phyloP scores from a whole-genome alignment of 2,797 vertebrate species.

The Myripristis murdjan region DNA sequence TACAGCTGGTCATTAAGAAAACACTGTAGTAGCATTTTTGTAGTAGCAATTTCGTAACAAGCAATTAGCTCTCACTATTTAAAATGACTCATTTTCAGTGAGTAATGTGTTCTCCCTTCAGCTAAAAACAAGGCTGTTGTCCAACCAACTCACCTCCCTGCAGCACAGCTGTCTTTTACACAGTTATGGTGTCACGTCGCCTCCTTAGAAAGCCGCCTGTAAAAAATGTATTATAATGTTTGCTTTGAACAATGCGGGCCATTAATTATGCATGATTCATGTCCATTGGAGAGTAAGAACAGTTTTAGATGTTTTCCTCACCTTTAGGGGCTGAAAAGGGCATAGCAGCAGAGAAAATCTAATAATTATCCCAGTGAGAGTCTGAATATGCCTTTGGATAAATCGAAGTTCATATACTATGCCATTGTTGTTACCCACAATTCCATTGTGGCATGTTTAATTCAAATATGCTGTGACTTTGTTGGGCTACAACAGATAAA shows the following conservation, averaged over 20 bases:
- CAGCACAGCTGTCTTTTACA: conserved; percentile 41
- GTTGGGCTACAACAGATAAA: conserved; percentile 29
- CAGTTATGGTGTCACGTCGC: conserved; percentile 26
- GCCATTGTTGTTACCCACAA: conserved; percentile 15
- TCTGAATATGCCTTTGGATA: conserved; percentile 16
- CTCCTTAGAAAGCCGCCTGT: conserved; percentile 45
- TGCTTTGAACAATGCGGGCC: conserved; percentile 38
- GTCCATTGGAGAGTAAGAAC: conserved; percentile 36
- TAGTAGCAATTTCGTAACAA: background rate
- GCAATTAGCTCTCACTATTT: background rate
- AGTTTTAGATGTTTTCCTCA: conserved; percentile 41
- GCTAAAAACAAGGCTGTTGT: conserved; percentile 27
- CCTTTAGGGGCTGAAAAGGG: conserved; percentile 13
- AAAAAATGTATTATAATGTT: conserved; percentile 63
- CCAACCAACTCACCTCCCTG: conserved; percentile 12
- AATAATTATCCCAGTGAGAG: conserved; percentile 1
- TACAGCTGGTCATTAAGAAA: conserved; percentile 4
- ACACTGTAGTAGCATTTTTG: background rate
- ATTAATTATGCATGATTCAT: conserved; percentile 73
- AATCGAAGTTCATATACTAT: too few relatives aligned
- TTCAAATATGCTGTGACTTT: conserved; percentile 32
- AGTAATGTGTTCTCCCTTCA: conserved; percentile 19
- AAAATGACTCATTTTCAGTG: background rate
- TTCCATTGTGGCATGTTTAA: conserved; percentile 16
- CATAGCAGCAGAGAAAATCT: conserved; percentile 10